Conservation (phyloP, 2,888 invertebrate species). For the Anthophora plumipes region DNA sequence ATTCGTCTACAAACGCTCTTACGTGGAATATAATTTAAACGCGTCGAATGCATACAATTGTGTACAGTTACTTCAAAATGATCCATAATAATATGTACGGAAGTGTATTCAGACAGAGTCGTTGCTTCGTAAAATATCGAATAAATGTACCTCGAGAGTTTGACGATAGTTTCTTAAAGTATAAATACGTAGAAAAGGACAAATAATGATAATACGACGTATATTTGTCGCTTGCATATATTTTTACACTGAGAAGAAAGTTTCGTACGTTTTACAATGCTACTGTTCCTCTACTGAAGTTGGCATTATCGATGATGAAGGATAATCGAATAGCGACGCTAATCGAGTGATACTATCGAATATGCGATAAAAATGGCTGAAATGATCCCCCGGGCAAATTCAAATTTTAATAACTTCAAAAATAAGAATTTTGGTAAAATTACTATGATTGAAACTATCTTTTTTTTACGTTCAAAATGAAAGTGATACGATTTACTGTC, state of each 20-base stretch:
- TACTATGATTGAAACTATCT: background rate
- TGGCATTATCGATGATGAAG: background rate
- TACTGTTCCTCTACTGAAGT: slow-evolving; percentile 3
- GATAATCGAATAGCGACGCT: background rate
- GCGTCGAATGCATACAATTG: slow-evolving; percentile 15
- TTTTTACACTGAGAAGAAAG: slow-evolving; percentile 1
- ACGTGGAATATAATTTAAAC: slow-evolving; percentile 17
- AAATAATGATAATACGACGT: slow-evolving; percentile 25
- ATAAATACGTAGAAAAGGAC: slow-evolving; percentile 20
- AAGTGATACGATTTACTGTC: background rate
- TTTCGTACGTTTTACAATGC: slow-evolving; percentile 8
- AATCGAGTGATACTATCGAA: slow-evolving; percentile 6
- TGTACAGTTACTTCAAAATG: slow-evolving; percentile 10
- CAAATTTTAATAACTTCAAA: background rate
- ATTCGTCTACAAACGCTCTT: slow-evolving; percentile 16
- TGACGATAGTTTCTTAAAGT: slow-evolving; percentile 36
- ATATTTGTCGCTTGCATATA: slow-evolving; percentile 19
- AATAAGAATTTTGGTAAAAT: background rate
- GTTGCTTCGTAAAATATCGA: slow-evolving; percentile 29
- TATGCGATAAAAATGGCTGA: background rate
- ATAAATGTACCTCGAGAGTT: slow-evolving; percentile 13
- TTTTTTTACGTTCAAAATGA: background rate
- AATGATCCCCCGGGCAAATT: slow-evolving; percentile 17
- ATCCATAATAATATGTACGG: slow-evolving; percentile 18
- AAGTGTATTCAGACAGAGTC: slow-evolving; percentile 15